Conservation (phyloP, 2,797 vertebrate species). For the Mionectes olivaceus region DNA sequence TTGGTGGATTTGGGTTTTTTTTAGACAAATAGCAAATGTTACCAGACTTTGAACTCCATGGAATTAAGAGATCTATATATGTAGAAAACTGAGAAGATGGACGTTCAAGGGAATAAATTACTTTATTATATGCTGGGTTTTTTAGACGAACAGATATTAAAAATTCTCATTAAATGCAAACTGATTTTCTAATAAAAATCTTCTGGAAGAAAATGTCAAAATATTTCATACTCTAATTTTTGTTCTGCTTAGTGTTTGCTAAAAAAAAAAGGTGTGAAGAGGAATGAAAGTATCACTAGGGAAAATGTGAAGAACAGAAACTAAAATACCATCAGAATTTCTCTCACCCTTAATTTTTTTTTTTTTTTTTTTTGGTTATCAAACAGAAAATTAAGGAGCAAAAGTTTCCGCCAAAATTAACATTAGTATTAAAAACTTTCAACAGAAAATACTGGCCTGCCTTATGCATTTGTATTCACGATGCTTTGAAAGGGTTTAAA, state of each 20-base stretch:
- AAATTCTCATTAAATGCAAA: background rate
- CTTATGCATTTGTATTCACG: background rate
- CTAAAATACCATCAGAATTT: background rate
- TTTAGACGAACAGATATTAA: background rate
- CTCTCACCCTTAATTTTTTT: fast-evolving
- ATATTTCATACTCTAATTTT: background rate
- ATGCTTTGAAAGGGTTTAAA: background rate
- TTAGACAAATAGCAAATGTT: background rate
- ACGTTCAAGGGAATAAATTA: background rate
- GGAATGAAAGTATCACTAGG: background rate
- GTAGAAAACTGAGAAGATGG: background rate
- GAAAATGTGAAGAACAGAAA: background rate
- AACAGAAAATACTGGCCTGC: background rate
- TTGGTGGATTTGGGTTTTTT: background rate
- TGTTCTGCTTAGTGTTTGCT: background rate
- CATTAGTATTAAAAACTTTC: background rate
- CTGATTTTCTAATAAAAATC: background rate
- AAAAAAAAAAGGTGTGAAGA: background rate
- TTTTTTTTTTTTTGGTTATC: background rate
- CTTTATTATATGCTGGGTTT: background rate
- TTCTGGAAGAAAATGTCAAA: background rate
- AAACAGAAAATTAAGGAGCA: background rate
- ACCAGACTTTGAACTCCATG: background rate
- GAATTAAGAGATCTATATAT: background rate
- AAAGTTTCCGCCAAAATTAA: background rate